Base-by-base conservation (phyloP, 2,888 invertebrate species). In the Buathra laborator region DNA sequence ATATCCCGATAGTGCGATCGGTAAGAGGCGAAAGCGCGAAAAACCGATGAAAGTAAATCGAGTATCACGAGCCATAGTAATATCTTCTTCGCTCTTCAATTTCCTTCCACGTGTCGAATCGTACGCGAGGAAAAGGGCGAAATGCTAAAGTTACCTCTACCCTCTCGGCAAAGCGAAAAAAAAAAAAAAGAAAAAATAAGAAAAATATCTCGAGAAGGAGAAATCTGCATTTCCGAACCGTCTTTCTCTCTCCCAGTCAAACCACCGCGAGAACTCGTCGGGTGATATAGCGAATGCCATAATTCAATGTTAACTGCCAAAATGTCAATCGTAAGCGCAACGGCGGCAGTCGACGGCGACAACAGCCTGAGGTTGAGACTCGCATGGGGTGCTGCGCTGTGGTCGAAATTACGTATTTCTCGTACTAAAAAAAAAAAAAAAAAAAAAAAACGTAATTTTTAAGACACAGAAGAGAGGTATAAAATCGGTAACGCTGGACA, bases 261-360 rank as follows among this genome's bases (percentile, higher is more conserved):
- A 19, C 71, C 43, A 62, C 51, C 32, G 68, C 19, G 62, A 62
- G 53, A 78, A 56, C 85, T 70, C 86, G 86, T 87, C 74, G 81
- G 79, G 87, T 87, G 85, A 89, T 85, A 88, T 86, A 86, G 86
- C 81, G 86, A 81, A 88, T 88, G 89, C 86, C 87, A 87, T 87
- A 85, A 78, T 84, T 86, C 84, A 86, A 89, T 86, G 86, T 90
- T 88, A 86, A 91, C 90, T 90, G 91, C 91, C 90, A 89, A 89
- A 90, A 89, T 85, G 85, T 86, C 88, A 87, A 87, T 90, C 88
- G 82, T 70, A 79, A 56, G 24, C 76, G 81, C 72, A 78, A 70
- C 72, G 78, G 83, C 56, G 37, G 37, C 37, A 37, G 37, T 37
- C 37, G 37, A 37, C 37, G 37, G 37, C 37, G 37, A 37, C 37